Conservation (phyloP, 2,113 vertebrate species). For the Grus americana region DNA sequence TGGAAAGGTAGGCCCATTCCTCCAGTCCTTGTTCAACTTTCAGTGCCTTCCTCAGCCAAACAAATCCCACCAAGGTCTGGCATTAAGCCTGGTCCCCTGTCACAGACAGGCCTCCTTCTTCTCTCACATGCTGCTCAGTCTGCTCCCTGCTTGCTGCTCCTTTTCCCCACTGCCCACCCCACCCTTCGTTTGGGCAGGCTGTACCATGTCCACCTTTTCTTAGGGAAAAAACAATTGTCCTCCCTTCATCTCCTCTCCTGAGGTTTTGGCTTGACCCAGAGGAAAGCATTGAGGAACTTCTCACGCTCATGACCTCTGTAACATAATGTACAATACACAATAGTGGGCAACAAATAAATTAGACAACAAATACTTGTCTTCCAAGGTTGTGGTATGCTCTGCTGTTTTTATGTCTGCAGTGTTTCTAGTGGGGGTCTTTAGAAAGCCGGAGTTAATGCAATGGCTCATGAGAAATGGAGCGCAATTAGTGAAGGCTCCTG, state of each 20-base stretch:
- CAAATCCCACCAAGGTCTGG: not conserved
- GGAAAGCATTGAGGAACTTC: not conserved
- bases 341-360: not conserved
- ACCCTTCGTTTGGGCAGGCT: not conserved
- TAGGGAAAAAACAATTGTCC: not conserved
- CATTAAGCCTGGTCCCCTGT: not conserved
- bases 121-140: not conserved
- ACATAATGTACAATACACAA: not conserved
- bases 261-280: not conserved
- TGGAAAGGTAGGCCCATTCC: not conserved
- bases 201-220: not conserved
- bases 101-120: not conserved
- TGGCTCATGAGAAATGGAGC: not conserved
- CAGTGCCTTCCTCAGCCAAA: not conserved
- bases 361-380: not conserved
- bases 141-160: not conserved
- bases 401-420: not conserved
- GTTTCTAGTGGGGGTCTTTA: not conserved
- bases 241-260: not conserved
- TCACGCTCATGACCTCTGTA: not conserved
- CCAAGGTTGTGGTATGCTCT: not conserved
- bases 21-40: not conserved
- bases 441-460: slow-evolving; percentile 21
- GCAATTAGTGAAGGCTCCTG: slow-evolving; percentile 18
- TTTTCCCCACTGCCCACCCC: not conserved